Base-by-base conservation (phyloP, 2,797 vertebrate genomes). In the Balearica regulorum region DNA sequence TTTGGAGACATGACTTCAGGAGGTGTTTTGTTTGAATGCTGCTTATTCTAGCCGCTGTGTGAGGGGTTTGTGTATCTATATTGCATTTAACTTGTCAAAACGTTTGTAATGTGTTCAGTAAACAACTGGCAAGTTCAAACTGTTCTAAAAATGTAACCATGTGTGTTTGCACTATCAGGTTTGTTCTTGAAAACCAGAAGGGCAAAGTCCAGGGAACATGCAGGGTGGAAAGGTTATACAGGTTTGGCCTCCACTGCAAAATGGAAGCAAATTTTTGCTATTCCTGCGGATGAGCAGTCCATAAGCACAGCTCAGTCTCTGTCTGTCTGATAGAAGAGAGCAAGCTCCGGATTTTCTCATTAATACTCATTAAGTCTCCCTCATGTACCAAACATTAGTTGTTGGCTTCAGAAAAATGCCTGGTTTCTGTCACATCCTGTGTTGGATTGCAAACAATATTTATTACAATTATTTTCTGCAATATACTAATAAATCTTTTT, bases 71-170 rank as follows among this genome's bases (percentile, higher is more conserved):
- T 48, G 25, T 53, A 26, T 33, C 62, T 70, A 5, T 43, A 11
- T 19, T 16, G 55, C 54, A 18, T 68, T 84, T 61, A 57, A 46
- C 31, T 53, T 37, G 33, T 77, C 39, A 43, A 41, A 68, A 53
- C 0, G 0, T 39, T 62, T 58, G 43, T 33, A 62, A 18, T 33
- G 11, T 0, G 0, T 79, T 89, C 35, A 49, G 0, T 33, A 70
- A 65, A 35, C 21, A 76, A 17, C 33, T 17, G 37, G 26, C 25
- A 31, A 46, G 37, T 60, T 64, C 35, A 10, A 22, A 3, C 15
- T n/a, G 26, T 54, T 92, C 60, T 20, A 28, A 51, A 80, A 90
- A 58, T 15, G 19, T 49, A 77, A 61, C 49, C 3, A 2, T 11
- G 6, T 73, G 43, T 31, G 44, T 53, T 61, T 55, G 31, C 2